A percentile compares a stretch with the other conserved stretches of the same genome.
Conservation (phyloP, 2,888 invertebrate genomes). For the Cerceris ruficornis region DNA sequence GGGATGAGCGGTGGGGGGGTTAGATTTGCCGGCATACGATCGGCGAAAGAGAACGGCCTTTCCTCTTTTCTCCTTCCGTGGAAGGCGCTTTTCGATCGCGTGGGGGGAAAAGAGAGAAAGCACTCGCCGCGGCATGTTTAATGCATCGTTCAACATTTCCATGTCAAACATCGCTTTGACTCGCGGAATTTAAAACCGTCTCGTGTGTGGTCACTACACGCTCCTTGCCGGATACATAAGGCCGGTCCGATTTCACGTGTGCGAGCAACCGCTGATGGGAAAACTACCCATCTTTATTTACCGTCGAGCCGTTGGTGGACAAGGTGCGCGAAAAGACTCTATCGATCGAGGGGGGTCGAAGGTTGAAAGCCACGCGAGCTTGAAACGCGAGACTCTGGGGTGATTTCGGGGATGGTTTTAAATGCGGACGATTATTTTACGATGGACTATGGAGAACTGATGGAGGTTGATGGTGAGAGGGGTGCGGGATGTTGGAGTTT, state of each 20-base stretch:
- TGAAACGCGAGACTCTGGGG: constrained; percentile 49
- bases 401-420: not conserved
- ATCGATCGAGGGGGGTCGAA: constrained; percentile 62
- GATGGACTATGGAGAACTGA: no score
- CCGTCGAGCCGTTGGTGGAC: constrained; percentile 55
- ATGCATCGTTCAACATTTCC: constrained; percentile 81
- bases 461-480: no score
- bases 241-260: constrained; percentile 15
- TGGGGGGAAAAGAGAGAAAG: constrained; percentile 62
- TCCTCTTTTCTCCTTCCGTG: constrained; percentile 44
- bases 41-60: constrained; percentile 12
- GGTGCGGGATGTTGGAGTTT: no score
- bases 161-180: constrained; percentile 82
- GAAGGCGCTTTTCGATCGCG: constrained; percentile 36
- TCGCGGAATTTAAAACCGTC: constrained; percentile 80
- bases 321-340: constrained; percentile 48
- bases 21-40: constrained; percentile 30
- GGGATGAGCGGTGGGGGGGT: constrained; percentile 40
- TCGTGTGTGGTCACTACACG: constrained; percentile 36
- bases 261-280: constrained; percentile 53
- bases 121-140: constrained; percentile 79
- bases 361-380: constrained; percentile 48
- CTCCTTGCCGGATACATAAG: not conserved
- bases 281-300: constrained; percentile 74
- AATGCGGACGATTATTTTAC: not conserved